Evolutionary conservation across 30 jellyfish, hydroid and myxozoan species (phyloP), one percentile per base, ranked within the genome.

Genomic region (Chironex yamaguchii): DNA sequence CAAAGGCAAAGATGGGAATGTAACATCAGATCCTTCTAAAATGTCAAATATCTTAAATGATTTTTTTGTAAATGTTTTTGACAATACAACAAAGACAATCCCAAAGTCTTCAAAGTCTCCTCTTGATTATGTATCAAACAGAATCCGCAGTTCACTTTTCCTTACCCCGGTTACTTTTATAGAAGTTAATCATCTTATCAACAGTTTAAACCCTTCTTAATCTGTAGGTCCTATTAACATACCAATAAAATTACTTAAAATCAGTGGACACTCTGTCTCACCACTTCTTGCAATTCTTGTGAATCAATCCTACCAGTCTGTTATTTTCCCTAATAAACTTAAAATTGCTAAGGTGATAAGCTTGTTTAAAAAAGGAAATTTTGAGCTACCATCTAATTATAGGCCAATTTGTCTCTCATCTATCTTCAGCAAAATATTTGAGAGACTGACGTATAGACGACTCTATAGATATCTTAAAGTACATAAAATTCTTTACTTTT

Each of bases 341-440:
- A 87, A 87, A 63, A 51, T 54, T 64, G 96, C 96, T 34, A 76
- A 76, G 72, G 87, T 66, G 14, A 67, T 66, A 24, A 48, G 91
- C 66, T 53, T 87, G 20, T 81, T 71, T 49, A 87, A 87, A 66
- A 87, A 64, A 68, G 92, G 91, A 25, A 48, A 87, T 69, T 74
- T 79, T 26, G 82, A 75, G 36, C 24, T 24, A 33, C 27, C 72
- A 11, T 81, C 91, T 36, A 87, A 76, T 58, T 76, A 87, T 70
- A 69, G 96, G 63, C 96, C 91, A 62, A 76, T 87, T 0, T 87
- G 87, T 34, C 87, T 87, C 17, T 54, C 77, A n/a, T 85, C 92
- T 9, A 79, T 52, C 49, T 71, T 76, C 30, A 87, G 88, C 76
- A 87, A 87, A 66, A 34, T 64, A 1, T 87, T 48, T 87, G 96